Evolutionary conservation across 2,113 vertebrate genomes (phyloP).

Genomic region (Trogon melanurus): DNA sequence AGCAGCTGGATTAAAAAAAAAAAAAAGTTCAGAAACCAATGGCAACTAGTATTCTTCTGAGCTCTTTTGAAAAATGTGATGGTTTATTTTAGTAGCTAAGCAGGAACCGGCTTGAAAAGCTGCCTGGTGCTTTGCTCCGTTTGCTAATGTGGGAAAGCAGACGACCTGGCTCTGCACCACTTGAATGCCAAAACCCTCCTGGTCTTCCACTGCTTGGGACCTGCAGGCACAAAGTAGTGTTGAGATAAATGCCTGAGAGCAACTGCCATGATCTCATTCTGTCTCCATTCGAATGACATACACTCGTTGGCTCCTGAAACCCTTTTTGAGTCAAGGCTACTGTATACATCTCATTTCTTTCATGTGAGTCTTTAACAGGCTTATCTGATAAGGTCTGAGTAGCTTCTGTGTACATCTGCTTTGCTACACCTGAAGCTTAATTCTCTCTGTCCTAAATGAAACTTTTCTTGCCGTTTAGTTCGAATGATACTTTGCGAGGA

Average conservation of each 20-base stretch:
- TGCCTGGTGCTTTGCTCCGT: background rate
- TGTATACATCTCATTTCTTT: conserved; percentile 15
- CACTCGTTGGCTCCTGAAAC: conserved; percentile 30
- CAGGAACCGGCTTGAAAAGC: background rate
- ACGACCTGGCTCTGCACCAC: background rate
- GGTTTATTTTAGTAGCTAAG: background rate
- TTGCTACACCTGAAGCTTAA: background rate
- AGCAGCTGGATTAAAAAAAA: background rate
- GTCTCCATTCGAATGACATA: background rate
- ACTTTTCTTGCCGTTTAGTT: background rate
- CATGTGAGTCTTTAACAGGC: background rate
- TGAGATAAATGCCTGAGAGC: conserved; percentile 47
- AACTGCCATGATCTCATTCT: conserved; percentile 46
- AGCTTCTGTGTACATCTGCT: background rate
- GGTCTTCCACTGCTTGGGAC: background rate
- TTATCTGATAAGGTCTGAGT: conserved; percentile 46
- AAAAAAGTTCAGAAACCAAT: background rate
- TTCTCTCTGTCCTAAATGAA: conserved; percentile 35
- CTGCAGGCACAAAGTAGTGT: background rate
- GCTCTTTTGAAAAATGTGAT: background rate
- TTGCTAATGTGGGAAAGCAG: conserved; percentile 7
- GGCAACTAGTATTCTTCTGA: background rate
- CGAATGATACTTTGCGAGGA: background rate
- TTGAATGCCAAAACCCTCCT: background rate
- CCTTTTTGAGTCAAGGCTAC: conserved; percentile 9